Conservation (phyloP, 2,113 vertebrate species). For the Serilophus lunatus region DNA sequence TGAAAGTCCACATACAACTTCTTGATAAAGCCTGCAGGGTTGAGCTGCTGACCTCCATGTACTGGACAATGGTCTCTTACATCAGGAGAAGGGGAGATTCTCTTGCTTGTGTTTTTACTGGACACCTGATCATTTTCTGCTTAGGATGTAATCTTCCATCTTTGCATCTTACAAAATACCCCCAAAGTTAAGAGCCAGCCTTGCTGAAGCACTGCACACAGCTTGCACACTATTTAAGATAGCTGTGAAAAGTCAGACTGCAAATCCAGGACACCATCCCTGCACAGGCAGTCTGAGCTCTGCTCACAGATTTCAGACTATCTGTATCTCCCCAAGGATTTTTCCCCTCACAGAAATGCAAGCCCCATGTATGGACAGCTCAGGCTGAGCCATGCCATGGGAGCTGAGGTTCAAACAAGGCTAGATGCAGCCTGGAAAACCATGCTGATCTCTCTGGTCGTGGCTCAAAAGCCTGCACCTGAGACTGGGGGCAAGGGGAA, state of each 20-base stretch:
- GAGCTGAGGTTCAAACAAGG: background rate
- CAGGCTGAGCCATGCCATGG: background rate
- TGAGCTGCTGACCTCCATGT: background rate
- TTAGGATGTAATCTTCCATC: background rate
- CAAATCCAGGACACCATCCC: background rate
- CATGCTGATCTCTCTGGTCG: background rate
- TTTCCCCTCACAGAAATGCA: background rate
- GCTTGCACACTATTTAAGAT: background rate
- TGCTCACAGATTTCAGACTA: background rate
- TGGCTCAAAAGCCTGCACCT: background rate
- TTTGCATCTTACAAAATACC: background rate
- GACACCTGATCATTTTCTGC: background rate
- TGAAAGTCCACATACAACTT: accelerated
- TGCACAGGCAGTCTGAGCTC: background rate
- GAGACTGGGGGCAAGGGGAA: accelerated
- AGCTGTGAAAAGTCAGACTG: background rate
- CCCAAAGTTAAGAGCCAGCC: background rate
- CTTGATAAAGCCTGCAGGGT: background rate
- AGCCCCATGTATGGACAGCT: background rate
- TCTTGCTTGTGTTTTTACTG: background rate
- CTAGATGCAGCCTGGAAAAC: background rate
- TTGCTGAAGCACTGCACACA: background rate
- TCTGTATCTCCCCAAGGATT: background rate
- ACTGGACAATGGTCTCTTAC: background rate
- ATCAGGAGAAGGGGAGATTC: background rate